A percentile compares a stretch with the other conserved stretches of the same genome.
phyloP scores from a whole-genome alignment of 1,140 invertebrate genomes.

The Caerostris darwini region DNA sequence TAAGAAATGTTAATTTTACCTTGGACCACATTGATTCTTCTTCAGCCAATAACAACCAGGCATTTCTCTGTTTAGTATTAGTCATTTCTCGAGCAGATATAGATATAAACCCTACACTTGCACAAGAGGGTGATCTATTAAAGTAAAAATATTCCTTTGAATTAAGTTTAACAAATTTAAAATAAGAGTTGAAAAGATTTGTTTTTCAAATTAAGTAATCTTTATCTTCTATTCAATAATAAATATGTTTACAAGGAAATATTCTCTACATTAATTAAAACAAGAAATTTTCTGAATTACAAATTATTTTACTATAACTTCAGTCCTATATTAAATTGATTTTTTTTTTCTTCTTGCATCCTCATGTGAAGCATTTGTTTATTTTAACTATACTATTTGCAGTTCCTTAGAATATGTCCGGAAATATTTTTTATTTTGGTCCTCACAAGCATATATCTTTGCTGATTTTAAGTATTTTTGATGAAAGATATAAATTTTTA shows the following conservation, averaged over 20 bases:
- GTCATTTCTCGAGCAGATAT: constrained; percentile 91
- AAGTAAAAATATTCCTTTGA: background rate
- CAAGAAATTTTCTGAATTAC: no score
- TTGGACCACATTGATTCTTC: constrained; percentile 74
- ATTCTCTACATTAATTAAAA: no score
- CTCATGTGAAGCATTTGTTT: no score
- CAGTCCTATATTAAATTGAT: no score
- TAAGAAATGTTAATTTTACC: constrained; percentile 20
- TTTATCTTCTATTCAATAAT: background rate
- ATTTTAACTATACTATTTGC: no score
- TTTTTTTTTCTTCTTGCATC: no score
- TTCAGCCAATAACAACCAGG: constrained; percentile 79
- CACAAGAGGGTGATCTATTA: constrained; percentile 82
- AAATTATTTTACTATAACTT: no score
- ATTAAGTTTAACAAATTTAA: background rate
- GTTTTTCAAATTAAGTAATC: background rate
- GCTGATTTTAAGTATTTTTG: no score
- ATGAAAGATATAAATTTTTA: no score
- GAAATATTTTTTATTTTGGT: no score
- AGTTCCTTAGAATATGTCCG: no score
- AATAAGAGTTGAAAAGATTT: background rate
- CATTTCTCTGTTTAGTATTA: constrained; percentile 77
- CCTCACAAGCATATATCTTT: no score
- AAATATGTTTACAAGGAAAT: background rate
- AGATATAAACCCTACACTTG: constrained; percentile 90